Base-by-base conservation (phyloP, 2,888 invertebrate species). In the Clistopyga incitator region DNA sequence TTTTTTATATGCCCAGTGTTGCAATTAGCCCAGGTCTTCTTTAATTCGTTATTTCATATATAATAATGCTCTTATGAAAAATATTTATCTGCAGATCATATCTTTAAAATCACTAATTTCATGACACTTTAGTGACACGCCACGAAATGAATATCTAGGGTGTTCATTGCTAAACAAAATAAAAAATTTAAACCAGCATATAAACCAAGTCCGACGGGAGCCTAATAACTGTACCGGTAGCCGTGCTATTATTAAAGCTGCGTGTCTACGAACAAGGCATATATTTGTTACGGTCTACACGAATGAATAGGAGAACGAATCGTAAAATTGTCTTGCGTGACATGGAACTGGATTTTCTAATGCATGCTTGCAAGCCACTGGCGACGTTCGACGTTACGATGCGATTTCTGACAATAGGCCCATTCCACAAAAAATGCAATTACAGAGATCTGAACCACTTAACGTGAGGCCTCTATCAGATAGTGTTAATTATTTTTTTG, bases 301-400 rank as follows among this genome's bases (percentile, higher is more conserved):
- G 78, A 75, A 59, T 2, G 6, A 20, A 68, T 50, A 20, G 45
- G 13, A n/a, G 38, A 52, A 56, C 42, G 68, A 29, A 78, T 78
- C 61, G 74, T 67, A 78, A 78, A 82, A 71, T 75, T 54, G 50
- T 70, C 54, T 45, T 65, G 82, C 82, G 78, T 82, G 81, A 68
- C 47, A 61, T 70, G 45, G 71, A 34, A 29, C 72, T 45, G 42
- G 54, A 34, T 72, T 59, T 68, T 38, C 42, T 34, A 59, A 34
- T 56, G 29, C 42, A 61, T 72, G 75, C 82, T 65, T 67, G 82
- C 50, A 54, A 20, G 38, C 76, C 34, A 47, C 70, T 64, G 34
- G 34, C 25, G 50, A 50, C 65, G 45, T 65, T 61, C 29, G 13
- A 38, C 23, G 8, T 59, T 52, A 23, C 64, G 65, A 34, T 42